Base-by-base conservation (phyloP, 2,113 vertebrate species). In the Eurystomus gularis region DNA sequence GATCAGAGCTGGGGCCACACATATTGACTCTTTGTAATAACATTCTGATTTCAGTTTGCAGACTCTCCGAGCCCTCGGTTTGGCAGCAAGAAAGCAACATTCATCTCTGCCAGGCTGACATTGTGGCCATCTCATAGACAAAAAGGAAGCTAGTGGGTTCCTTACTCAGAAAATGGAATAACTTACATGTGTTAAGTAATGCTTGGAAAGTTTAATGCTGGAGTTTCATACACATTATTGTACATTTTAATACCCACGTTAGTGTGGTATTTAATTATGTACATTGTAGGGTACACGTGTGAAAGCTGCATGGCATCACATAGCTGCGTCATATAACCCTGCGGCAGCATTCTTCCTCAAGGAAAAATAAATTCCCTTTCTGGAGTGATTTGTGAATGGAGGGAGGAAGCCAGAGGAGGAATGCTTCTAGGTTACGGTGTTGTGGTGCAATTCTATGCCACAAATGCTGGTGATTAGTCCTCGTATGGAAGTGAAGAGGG, bases 21-120 rank as follows among this genome's bases (percentile, higher is more conserved):
- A 87, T 91, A 95, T 70, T 96, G 96, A 94, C 94, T 96, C 94
- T 94, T 91, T 94, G 93, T 97, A 98, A 98, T 98, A 97, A 97
- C 78, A 91, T 71, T 94, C 68, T n/a, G 35, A 89, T 37, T 71
- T 93, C 84, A 84, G 83, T 81, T 92, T 97, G 72, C 87, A 77
- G 90, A 90, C 46, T 95, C 48, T 85, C 88, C 61, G 77, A 93
- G 40, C 79, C 96, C 96, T 97, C 71, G 90, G 86, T 96, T 35
- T 97, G 90, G 84, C 88, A 96, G 78, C 94, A 91, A 96, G 46
- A 95, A 97, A 95, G 87, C 60, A 93, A 64, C 29, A 84, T 71
- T 97, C 39, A 95, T 98, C 96, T 97, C 79, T 92, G 92, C 37
- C 95, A 79, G 72, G 8, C 65, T 79, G 83, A 81, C 55, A 52